Base-by-base conservation (phyloP, 2,797 vertebrate genomes). In the Prunella strophiata region DNA sequence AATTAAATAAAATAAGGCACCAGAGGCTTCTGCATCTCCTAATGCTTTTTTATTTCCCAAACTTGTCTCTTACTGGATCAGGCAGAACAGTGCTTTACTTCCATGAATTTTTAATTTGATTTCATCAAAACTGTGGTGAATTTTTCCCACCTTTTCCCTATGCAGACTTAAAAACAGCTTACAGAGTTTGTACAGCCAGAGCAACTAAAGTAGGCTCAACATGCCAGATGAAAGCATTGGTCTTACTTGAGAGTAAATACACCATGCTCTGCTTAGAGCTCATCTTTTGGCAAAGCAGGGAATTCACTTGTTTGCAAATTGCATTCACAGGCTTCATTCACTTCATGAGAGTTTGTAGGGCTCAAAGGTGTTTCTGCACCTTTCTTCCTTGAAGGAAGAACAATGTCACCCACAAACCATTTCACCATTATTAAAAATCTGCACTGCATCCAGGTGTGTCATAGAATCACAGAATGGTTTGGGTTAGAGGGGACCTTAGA, bases 41-140 rank as follows among this genome's bases (percentile, higher is more conserved):
- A 93, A 73, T 81, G n/a, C 15, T 67, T 77, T 91, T 85, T 71
- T 63, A 88, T 87, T 94, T 88, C 59, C 43, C 45, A 83, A 74
- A 88, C 54, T 90, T 51, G 22, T 74, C 50, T 92, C 74, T 58
- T 88, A 45, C 42, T 51, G 21, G 67, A 94, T 94, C 67, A 77
- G 52, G 48, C 27, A 92, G 74, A 71, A 67, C 3, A 58, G 38
- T 45, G 50, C 43, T 94, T 93, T 92, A 80, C 43, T 83, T 45
- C 36, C 65, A 96, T 78, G 21, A 92, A 88, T 91, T 88, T 91
- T 93, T 91, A 88, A 95, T 91, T 95, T 55, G 63, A 34, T 52
- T 80, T 89, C 52, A 54, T 78, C n/a, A 89, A 55, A 89, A 91
- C 30, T 62, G 48, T 57, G 38, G 34, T 65, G 50, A 92, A 65